These are phyloP conservation scores for Callionymus lyra DNA, from an alignment of 2,113 vertebrate genomes.

Conservation along the genomic window DNA sequence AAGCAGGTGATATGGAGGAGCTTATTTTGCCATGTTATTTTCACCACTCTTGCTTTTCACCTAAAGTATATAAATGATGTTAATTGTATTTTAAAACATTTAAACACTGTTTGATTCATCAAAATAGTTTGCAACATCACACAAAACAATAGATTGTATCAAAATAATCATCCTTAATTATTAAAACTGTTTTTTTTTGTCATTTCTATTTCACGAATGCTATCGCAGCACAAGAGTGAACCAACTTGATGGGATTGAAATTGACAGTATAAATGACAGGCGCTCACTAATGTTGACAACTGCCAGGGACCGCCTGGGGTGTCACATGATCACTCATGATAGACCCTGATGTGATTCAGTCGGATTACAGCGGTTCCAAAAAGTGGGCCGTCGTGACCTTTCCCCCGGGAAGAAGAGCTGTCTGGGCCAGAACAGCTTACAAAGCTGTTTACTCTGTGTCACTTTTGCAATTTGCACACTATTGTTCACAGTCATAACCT, in stretches of 20 bases:
- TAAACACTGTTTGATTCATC: no score
- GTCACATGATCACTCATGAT: slow-evolving; percentile 52
- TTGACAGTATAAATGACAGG: slow-evolving; percentile 49
- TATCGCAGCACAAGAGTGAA: no score
- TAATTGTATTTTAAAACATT: no score
- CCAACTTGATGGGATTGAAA: slow-evolving; percentile 12
- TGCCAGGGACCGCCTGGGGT: slow-evolving; percentile 43
- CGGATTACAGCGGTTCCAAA: slow-evolving; percentile 35
- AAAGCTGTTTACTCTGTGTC: slow-evolving; percentile 45
- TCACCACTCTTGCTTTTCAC: no score
- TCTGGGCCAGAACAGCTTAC: slow-evolving; percentile 51
- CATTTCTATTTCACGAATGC: no score
- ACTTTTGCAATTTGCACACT: slow-evolving; percentile 44
- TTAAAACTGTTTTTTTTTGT: no score
- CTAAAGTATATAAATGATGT: no score
- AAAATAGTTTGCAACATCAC: no score
- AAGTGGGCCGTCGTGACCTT: slow-evolving; percentile 55
- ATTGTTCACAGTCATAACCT: slow-evolving; percentile 47
- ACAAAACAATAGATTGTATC: no score
- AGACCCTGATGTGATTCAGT: slow-evolving; percentile 47
- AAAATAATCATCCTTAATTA: no score
- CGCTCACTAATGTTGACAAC: slow-evolving; percentile 52
- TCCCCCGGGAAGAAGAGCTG: slow-evolving; percentile 47
- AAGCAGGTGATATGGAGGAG: no score
- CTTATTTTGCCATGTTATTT: no score